Base-by-base conservation (phyloP, 2,888 invertebrate species). In the Cremastinae sp. region DNA sequence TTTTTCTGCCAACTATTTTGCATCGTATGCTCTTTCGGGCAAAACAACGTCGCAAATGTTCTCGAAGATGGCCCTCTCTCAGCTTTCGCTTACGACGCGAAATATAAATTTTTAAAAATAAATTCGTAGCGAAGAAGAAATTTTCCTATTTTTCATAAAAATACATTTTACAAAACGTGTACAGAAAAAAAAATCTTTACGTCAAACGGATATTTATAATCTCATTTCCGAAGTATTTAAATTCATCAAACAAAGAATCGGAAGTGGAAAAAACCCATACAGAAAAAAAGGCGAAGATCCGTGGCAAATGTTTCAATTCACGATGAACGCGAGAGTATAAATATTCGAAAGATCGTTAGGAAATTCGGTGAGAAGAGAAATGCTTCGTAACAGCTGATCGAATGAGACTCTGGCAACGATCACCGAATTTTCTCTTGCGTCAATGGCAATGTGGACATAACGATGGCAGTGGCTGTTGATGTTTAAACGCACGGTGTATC, bases 321-420 rank as follows among this genome's bases (percentile, higher is more conserved):
- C 28, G 51, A n/a, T n/a, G 22, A 4, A 22, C 51, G n/a, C 1
- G 10, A 20, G 3, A 22, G 22, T 28, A 18, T 22, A 10, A 22
- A 18, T 18, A 35, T 10, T 43, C 10, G 18, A 28, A 14, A 12
- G 10, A 35, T 45, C 12, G 20, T 16, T 55, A 22, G 18, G 62
- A 39, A 55, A 53, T 62, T 0, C 20, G 8, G 20, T 10, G 3
- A 7, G 20, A 53, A 8, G 28, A 62, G 28, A 56, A 43, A 10
- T 22, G 49, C 35, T 39, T 22, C 3, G 8, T 47, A 61, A 70
- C 77, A 77, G 77, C 77, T 77, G 77, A 77, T 77, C 70, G 74
- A 45, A 65, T 55, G 73, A 61, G 37, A 41, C 47, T 69, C 65
- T 69, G 73, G 69, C 73, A 74, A 20, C 59, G 61, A 14, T 69